Percentiles rank a stretch among this genome's conserved stretches.
phyloP scores from a whole-genome alignment of 1,140 invertebrate genomes.

The Atta colombica region DNA sequence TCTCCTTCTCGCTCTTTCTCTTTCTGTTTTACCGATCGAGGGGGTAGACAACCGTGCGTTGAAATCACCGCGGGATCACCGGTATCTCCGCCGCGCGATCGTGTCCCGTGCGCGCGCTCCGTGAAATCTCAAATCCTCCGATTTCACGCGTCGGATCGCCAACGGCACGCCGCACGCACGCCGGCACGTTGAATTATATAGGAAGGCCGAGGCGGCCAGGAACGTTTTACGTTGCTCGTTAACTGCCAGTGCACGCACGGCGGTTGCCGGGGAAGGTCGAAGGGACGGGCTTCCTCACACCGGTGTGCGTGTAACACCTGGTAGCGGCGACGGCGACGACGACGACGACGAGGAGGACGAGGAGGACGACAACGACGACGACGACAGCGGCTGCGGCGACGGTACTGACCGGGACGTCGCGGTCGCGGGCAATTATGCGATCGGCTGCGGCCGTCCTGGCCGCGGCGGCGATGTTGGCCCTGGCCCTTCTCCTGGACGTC shows the following conservation, averaged over 20 bases:
- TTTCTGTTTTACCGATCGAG: constrained; percentile 44
- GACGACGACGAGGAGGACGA: too few species aligned
- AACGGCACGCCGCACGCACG: constrained; percentile 30
- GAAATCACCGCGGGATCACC: constrained; percentile 43
- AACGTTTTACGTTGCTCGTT: constrained; percentile 16
- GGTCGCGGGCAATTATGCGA: constrained; percentile 76
- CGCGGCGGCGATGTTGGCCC: constrained; percentile 71
- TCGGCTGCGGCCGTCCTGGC: constrained; percentile 79
- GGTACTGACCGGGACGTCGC: constrained; percentile 62
- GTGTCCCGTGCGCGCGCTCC: constrained; percentile 2
- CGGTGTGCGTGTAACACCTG: constrained; percentile 68
- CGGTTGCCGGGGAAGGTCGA: constrained; percentile 7
- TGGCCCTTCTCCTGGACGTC: constrained; percentile 72
- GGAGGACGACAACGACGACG: background rate
- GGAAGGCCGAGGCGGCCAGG: constrained; percentile 8
- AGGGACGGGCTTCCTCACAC: constrained; percentile 13
- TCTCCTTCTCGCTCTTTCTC: constrained; percentile 6
- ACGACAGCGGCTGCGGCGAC: constrained; percentile 72
- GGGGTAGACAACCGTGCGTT: constrained; percentile 46
- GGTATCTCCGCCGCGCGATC: constrained; percentile 32
- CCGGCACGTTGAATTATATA: constrained; percentile 6
- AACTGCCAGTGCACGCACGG: background rate
- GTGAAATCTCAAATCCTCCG: constrained; percentile 70
- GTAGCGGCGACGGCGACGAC: constrained; percentile 9
- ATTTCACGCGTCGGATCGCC: constrained; percentile 59